Conservation (phyloP, 2,888 invertebrate species). For the Acanthosepion esculentum region DNA sequence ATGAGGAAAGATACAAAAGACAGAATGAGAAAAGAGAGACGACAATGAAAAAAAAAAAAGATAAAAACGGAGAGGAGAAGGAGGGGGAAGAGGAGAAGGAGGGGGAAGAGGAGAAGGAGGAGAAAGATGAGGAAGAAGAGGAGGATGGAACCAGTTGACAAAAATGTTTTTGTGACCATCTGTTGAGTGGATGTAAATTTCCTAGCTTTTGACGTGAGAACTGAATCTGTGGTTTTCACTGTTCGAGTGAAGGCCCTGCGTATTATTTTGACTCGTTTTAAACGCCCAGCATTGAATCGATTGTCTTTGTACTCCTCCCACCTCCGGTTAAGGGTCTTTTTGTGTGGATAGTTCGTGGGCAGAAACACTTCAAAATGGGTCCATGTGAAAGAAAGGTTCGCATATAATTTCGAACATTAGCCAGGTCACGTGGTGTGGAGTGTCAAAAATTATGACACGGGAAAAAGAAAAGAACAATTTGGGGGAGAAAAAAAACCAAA, state of each 20-base stretch:
- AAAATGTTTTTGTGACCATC: not conserved
- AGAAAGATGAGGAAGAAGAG: not conserved
- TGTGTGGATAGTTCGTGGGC: not conserved
- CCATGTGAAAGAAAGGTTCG: not conserved
- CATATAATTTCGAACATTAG: not conserved
- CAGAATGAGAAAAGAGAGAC: not conserved
- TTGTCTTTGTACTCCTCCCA: not conserved
- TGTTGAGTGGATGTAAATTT: not conserved
- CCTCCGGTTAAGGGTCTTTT: not conserved
- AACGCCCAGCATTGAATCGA: not conserved
- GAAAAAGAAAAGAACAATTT: no score
- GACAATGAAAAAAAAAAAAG: not conserved
- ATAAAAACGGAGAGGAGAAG: not conserved
- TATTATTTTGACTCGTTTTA: not conserved
- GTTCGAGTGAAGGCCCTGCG: not conserved
- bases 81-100: not conserved
- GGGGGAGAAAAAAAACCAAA: no score
- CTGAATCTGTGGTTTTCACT: not conserved
- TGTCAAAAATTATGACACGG: not conserved
- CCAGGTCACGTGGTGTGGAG: not conserved
- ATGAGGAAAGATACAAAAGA: no score
- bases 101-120: not conserved
- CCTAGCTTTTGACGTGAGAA: not conserved
- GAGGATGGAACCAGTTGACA: not conserved
- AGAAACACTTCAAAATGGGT: not conserved